A percentile compares a stretch with the other conserved stretches of the same genome.
Evolutionary conservation across 2,888 invertebrate species (phyloP).

Genomic region (Noctuana brunneofusca): DNA sequence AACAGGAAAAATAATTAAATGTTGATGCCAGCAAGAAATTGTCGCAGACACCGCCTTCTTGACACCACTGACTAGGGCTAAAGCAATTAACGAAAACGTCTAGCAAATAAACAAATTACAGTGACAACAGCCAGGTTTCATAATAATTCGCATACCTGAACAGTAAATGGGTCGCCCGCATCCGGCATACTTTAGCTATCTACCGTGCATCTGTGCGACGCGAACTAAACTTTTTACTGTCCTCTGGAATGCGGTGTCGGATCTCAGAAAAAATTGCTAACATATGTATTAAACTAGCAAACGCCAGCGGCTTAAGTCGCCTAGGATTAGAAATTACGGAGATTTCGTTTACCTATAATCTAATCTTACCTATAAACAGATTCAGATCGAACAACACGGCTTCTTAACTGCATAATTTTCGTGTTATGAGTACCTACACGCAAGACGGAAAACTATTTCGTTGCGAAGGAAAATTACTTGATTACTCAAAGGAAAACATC

Average conservation of each 20-base stretch:
- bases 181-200: conserved; percentile 26
- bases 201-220: not conserved
- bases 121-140: conserved; percentile 4
- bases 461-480: conserved; percentile 1
- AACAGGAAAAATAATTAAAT: not conserved
- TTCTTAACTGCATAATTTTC: not conserved
- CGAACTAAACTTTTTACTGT: not conserved
- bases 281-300: too few species aligned
- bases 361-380: too few species aligned
- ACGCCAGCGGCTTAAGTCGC: too few species aligned
- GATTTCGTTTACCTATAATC: too few species aligned
- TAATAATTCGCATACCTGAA: conserved; percentile 39
- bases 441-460: conserved; percentile 14
- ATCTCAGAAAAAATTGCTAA: not conserved
- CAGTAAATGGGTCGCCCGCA: conserved; percentile 40
- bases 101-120: conserved; percentile 3
- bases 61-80: not conserved
- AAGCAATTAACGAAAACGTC: not conserved
- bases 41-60: too few species aligned
- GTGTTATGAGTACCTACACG: not conserved
- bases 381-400: too few species aligned
- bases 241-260: not conserved
- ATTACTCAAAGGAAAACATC: conserved; percentile 1
- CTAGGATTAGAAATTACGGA: too few species aligned
- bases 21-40: not conserved